Percentiles rank a stretch among this genome's conserved stretches.
These are phyloP conservation scores for Coracopsis vasa DNA, from an alignment of 2,113 vertebrate species.

Conservation along the genomic window DNA sequence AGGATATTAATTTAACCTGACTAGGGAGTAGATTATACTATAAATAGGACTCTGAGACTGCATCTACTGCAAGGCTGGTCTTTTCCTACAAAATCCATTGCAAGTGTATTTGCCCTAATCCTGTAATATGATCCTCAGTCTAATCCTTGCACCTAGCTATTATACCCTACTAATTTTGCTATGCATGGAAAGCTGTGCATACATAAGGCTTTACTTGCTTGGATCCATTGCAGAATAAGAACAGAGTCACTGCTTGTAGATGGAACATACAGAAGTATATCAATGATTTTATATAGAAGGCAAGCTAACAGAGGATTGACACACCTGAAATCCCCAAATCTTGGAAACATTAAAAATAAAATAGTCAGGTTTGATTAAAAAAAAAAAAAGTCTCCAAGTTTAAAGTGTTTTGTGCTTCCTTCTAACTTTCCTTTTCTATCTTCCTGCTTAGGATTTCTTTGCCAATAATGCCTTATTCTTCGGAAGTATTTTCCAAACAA, in stretches of 20 bases:
- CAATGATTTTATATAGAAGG: neutral
- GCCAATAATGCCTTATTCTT: neutral
- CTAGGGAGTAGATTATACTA: constrained; percentile 48
- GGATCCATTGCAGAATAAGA: neutral
- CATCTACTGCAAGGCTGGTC: constrained; percentile 7
- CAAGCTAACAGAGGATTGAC: neutral
- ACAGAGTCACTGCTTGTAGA: neutral
- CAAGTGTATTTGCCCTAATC: constrained; percentile 5
- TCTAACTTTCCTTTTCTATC: neutral
- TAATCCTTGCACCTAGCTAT: constrained; percentile 13
- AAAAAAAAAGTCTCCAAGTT: neutral
- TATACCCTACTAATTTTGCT: neutral
- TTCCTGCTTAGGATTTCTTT: neutral
- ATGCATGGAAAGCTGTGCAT: neutral
- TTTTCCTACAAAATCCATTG: constrained; percentile 3
- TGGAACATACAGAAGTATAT: neutral
- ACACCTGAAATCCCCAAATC: neutral
- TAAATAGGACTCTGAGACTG: constrained; percentile 41
- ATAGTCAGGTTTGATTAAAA: neutral
- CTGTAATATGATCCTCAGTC: neutral
- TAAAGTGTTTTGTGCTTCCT: neutral
- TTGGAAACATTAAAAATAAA: neutral
- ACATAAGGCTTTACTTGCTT: neutral
- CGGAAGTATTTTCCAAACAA: neutral
- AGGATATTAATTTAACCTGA: constrained; percentile 49